Evolutionary conservation across 2,797 vertebrate genomes (phyloP), one percentile per base, ranked within the genome.

Genomic region (Rhodeus uyekii): DNA sequence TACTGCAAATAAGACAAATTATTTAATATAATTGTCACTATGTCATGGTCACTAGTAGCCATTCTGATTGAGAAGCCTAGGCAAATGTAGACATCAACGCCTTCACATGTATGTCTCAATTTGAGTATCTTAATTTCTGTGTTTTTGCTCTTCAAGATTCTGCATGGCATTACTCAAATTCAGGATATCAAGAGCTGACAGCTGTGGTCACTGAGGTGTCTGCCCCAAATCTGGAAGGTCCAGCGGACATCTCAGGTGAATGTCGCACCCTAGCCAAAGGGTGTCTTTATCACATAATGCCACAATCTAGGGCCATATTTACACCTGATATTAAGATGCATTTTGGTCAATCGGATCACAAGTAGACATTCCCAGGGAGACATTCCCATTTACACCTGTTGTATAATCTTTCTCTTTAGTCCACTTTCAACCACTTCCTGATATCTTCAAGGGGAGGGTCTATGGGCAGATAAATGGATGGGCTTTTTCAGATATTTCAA

Each of bases 181-280:
- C 91, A 4, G 83, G 92, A 65, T 98, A 95, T 90, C 97, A 97
- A 90, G 97, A 99, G 91, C 85, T 98, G 87, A 97, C 97, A 90
- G 96, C 97, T 0, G 96, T 96, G 76, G 92, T 96, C 79, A 96
- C 94, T 0, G 96, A 97, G 90, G 90, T 98, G 5, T 94, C 96
- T 0, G 96, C 94, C 24, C 94, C 95, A 58, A 88, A 77, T 65
- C 89, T 87, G 0, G 89, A 86, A 42, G 83, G 58, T 88, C 63
- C 77, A 12, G 90, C 55, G 36, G 84, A 91, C 46, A 86, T 67
- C 85, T 84, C 90, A 93, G 95, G 95, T 94, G 67, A 42, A 36
- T 3, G 22, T 16, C 1, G 6, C 10, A 9, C 64, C 75, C 22
- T 58, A 50, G 18, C 22, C 44, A 55, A 42, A 34, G 27, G 13